Evolutionary conservation across 2,797 vertebrate species (phyloP).

Genomic region (Darevskia nairensis): DNA sequence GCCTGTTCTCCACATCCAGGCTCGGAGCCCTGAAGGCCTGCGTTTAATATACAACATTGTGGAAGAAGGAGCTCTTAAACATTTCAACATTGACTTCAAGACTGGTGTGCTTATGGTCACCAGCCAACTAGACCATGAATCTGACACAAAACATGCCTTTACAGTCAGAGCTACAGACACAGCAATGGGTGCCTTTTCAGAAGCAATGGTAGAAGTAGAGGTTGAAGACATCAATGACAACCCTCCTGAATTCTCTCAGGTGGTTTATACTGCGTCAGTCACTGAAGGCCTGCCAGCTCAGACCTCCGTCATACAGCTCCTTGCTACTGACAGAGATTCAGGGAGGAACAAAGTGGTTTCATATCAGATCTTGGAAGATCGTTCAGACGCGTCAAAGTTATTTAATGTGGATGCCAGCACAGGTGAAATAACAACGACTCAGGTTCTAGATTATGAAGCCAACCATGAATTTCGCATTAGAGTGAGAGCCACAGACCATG

Average conservation of each 20-base stretch:
- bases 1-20: constrained; percentile 94
- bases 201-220: constrained; percentile 90
- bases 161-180: constrained; percentile 93
- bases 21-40: constrained; percentile 94
- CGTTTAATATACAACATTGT: constrained; percentile 94
- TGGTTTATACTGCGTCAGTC: constrained; percentile 79
- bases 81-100: constrained; percentile 94
- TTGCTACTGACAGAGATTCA: constrained; percentile 89
- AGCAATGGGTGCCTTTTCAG: constrained; percentile 90
- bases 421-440: constrained; percentile 86
- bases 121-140: constrained; percentile 90
- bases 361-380: constrained; percentile 86
- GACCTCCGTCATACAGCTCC: constrained; percentile 86
- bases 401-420: constrained; percentile 87
- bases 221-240: constrained; percentile 97
- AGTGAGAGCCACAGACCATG: constrained; percentile 87
- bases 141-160: constrained; percentile 83
- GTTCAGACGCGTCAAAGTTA: constrained; percentile 80
- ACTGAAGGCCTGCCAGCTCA: constrained; percentile 86
- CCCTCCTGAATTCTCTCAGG: constrained; percentile 85
- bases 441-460: constrained; percentile 89
- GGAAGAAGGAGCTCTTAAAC: constrained; percentile 86
- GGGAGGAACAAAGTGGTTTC: constrained; percentile 88
- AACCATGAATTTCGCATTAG: constrained; percentile 86
- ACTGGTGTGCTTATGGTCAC: constrained; percentile 91